Evolutionary conservation across 1,140 invertebrate species (phyloP).

Genomic region (Drosophila jambulina): DNA sequence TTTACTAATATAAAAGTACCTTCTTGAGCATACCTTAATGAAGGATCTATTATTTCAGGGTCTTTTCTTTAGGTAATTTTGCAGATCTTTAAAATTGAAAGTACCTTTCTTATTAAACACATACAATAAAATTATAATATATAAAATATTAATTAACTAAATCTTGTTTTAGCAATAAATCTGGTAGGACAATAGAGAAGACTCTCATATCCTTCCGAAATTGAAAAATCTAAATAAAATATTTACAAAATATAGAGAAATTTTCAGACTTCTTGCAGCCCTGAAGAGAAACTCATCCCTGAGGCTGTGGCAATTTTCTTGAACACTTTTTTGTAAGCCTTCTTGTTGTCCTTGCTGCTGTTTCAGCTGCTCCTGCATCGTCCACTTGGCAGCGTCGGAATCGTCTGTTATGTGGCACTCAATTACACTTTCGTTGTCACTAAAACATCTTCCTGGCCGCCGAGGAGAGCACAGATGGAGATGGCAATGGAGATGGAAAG

Average conservation of each 20-base stretch:
- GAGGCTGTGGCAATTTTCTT: conserved; percentile 38
- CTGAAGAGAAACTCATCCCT: conserved; percentile 25
- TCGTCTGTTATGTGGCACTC: conserved; percentile 80
- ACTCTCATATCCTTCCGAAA: not conserved
- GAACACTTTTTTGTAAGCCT: conserved; percentile 31
- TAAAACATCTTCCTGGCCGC: conserved; percentile 66
- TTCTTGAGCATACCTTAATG: not conserved
- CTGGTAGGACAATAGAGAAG: too few species aligned
- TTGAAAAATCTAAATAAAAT: not conserved
- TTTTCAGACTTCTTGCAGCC: not conserved
- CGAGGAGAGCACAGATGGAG: conserved; percentile 2
- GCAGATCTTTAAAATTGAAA: too few species aligned
- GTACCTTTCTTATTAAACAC: too few species aligned
- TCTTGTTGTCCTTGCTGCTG: conserved; percentile 23
- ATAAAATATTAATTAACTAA: too few species aligned
- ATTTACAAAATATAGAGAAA: not conserved
- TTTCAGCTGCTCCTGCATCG: conserved; percentile 37
- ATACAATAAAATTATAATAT: too few species aligned
- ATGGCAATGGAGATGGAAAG: conserved; percentile 11
- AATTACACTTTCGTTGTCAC: conserved; percentile 81
- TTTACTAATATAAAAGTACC: not conserved
- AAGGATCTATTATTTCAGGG: too few species aligned
- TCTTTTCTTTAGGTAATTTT: too few species aligned
- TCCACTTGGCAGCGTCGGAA: conserved; percentile 66
- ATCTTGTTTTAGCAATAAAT: too few species aligned